Base-by-base conservation (phyloP, 2,113 vertebrate genomes). In the Rhinoptilus africanus region DNA sequence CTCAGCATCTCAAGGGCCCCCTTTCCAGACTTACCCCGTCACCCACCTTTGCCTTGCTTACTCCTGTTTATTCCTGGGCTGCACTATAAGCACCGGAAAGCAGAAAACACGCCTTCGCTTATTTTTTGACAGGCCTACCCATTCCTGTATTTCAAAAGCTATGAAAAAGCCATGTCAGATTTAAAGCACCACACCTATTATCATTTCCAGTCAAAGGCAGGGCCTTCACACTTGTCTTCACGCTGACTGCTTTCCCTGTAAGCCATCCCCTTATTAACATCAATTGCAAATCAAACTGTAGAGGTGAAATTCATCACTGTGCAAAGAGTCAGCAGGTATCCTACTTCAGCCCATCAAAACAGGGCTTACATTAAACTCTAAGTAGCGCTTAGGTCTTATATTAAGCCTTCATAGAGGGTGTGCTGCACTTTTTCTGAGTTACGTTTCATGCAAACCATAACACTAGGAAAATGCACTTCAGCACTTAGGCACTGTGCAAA, bases 291-390 rank as follows among this genome's bases (percentile, higher is more conserved):
- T 96, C 89, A 90, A 76, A 1, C 47, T 53, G 45, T 50, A 71
- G 74, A 91, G 86, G 84, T 73, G 69, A 95, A 97, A 91, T 93
- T 85, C 96, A 92, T 76, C 89, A 66, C 91, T 54, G 69, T 91
- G 91, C 91, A 76, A 74, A 43, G 80, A 95, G 77, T 35, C 95
- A 96, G 95, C 95, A 95, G 86, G 89, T 68, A 85, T 92, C 66
- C 95, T 32, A 89, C 92, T 94, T 94, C 81, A 97, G 77, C 63
- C 74, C 94, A 94, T 95, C 91, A 69, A 95, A 95, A 92, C 60
- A 89, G 77, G 89, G 62, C 84, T 95, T 89, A 82, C 62, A 73
- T 94, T 91, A 91, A 93, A 91, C 84, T 75, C 74, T 74, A 79
- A 91, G 80, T 43, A 95, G 92, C 0, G 48, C 80, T 93, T 86